phyloP scores from a whole-genome alignment of 2,888 invertebrate genomes.

The Pyralis farinalis region DNA sequence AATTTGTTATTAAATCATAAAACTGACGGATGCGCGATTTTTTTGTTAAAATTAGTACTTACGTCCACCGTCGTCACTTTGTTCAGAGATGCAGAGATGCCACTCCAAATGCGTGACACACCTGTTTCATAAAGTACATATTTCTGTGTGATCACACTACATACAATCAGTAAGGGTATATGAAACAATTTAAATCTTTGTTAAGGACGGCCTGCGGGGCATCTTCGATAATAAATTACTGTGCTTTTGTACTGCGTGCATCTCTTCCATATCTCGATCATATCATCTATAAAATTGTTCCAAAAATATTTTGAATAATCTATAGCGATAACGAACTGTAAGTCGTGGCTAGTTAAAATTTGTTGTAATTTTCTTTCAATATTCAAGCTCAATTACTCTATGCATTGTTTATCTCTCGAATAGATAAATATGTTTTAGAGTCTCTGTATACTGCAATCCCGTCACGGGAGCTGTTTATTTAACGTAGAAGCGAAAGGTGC shows the following conservation, averaged over 20 bases:
- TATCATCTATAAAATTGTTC: constrained; percentile 44
- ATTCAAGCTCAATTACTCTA: constrained; percentile 47
- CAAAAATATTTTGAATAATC: constrained; percentile 38
- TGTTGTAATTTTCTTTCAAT: constrained; percentile 62
- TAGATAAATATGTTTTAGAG: constrained; percentile 74
- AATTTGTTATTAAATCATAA: too few species aligned
- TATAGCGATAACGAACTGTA: constrained; percentile 39
- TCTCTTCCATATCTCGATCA: constrained; percentile 34
- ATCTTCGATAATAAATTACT: constrained; percentile 9
- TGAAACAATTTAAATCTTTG: too few species aligned
- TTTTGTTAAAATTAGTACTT: too few species aligned
- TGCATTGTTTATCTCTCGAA: constrained; percentile 65
- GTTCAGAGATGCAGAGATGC: too few species aligned
- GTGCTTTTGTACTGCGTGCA: constrained; percentile 16
- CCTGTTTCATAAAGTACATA: too few species aligned
- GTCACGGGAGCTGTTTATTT: constrained; percentile 21
- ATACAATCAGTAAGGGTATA: too few species aligned
- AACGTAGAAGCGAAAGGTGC: constrained; percentile 56
- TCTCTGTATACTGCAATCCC: constrained; percentile 14
- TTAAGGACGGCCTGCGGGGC: constrained; percentile 22
- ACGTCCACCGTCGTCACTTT: too few species aligned
- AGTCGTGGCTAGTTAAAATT: constrained; percentile 44
- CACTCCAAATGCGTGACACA: too few species aligned
- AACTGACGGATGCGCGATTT: too few species aligned
- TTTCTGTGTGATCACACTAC: too few species aligned